Conservation (phyloP, 2,888 invertebrate species). For the Rhagonycha fulva region DNA sequence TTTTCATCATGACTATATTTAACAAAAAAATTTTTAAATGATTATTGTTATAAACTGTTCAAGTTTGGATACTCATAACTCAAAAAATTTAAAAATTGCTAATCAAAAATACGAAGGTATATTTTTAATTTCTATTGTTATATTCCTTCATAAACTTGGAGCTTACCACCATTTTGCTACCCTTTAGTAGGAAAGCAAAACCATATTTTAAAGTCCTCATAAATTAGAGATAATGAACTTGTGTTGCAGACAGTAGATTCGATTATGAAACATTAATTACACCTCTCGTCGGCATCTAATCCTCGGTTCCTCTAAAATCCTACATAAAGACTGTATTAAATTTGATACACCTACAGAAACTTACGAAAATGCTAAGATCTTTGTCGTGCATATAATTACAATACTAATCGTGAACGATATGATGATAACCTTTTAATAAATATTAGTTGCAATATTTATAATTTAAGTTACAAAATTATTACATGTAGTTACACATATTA, state of each 20-base stretch:
- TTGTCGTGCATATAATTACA: conserved; percentile 11
- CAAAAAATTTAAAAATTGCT: not conserved
- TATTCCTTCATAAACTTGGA: not conserved
- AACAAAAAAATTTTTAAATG: not conserved
- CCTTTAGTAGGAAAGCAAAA: conserved; percentile 35
- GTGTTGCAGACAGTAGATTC: conserved; percentile 52
- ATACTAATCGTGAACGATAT: not conserved
- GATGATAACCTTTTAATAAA: not conserved
- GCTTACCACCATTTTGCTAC: conserved; percentile 11
- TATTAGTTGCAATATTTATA: not conserved
- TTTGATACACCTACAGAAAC: conserved; percentile 42
- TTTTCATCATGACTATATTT: not conserved
- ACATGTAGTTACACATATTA: too few relatives aligned
- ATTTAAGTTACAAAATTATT: not conserved
- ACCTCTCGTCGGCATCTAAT: conserved; percentile 50
- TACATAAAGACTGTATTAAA: conserved; percentile 49
- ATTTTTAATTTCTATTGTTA: not conserved
- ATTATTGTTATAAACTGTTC: not conserved
- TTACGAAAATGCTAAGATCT: conserved; percentile 25
- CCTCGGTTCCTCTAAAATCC: conserved; percentile 42
- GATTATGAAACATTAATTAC: conserved; percentile 56
- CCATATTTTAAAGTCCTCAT: conserved; percentile 41
- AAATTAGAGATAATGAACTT: conserved; percentile 53
- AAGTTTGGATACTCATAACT: not conserved
- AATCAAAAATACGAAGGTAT: not conserved